Evolutionary conservation across 2,113 vertebrate genomes (phyloP).

Genomic region (Phylloscopus whistleri): DNA sequence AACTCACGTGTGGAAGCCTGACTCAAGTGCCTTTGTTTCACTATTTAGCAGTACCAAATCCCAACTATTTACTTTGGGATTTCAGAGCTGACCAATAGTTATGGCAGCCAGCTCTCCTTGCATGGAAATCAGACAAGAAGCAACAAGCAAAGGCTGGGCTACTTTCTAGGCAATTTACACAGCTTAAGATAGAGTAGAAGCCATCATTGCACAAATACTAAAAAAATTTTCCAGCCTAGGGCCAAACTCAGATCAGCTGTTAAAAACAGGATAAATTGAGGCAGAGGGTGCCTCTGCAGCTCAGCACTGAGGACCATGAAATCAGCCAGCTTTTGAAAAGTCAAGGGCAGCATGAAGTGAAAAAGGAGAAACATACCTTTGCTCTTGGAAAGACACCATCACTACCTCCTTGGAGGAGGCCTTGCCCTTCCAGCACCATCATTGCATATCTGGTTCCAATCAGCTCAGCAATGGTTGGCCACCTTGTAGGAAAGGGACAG

Average conservation of each 20-base stretch:
- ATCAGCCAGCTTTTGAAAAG: background rate
- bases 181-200: background rate
- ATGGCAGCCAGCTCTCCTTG: background rate
- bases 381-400: background rate
- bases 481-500: background rate
- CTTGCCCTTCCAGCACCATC: background rate
- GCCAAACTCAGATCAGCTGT: background rate
- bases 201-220: background rate
- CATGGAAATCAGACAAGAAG: background rate
- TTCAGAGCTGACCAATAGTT: background rate
- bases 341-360: background rate
- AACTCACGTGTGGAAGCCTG: background rate
- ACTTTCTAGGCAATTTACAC: background rate
- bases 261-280: background rate
- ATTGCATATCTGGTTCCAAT: slow-evolving; percentile 27
- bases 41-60: background rate
- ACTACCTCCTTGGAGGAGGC: background rate
- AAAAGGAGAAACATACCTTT: slow-evolving; percentile 29
- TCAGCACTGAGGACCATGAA: background rate
- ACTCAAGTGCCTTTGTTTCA: background rate
- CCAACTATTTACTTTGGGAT: background rate
- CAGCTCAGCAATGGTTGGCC: slow-evolving; percentile 56
- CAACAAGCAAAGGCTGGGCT: background rate
- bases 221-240: background rate
- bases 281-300: background rate